phyloP scores from a whole-genome alignment of 2,888 invertebrate genomes.

The Eristalis pertinax region DNA sequence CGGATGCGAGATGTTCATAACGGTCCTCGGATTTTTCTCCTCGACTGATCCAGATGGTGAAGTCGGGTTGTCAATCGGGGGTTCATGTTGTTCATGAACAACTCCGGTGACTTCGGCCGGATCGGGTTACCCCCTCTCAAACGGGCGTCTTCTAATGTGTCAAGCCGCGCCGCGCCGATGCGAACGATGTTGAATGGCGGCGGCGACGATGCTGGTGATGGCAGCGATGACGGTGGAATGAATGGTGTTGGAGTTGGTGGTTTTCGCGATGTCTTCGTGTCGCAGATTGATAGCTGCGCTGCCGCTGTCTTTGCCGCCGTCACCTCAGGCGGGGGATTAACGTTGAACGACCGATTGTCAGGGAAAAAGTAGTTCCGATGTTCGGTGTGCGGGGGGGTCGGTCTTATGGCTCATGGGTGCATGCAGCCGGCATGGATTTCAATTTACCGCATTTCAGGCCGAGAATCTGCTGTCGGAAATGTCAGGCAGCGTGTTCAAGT shows the following conservation, averaged over 20 bases:
- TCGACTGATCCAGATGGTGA: conserved; percentile 60
- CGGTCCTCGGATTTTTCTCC: conserved; percentile 60
- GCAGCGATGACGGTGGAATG: conserved; percentile 2
- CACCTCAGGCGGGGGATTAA: conserved; percentile 25
- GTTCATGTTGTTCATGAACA: conserved; percentile 37
- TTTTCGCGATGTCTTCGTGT: conserved; percentile 39
- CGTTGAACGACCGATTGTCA: conserved; percentile 25
- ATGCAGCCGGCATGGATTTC: conserved; percentile 35
- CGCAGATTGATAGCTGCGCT: conserved; percentile 43
- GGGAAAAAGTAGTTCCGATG: not conserved
- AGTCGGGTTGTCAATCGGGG: conserved; percentile 20
- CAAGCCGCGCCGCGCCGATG: conserved; percentile 34
- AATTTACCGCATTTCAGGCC: conserved; percentile 66
- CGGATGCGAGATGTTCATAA: conserved; percentile 49
- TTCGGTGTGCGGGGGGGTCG: not conserved
- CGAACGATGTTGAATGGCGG: too few species aligned
- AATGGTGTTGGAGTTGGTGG: conserved; percentile 50
- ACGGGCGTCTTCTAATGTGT: conserved; percentile 68
- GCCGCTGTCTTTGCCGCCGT: too few species aligned
- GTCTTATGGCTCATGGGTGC: not conserved
- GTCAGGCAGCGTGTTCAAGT: conserved; percentile 44
- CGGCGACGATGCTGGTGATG: conserved; percentile 7
- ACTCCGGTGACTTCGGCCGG: conserved; percentile 30
- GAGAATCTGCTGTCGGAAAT: conserved; percentile 60
- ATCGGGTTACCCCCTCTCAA: conserved; percentile 46